These are phyloP conservation scores for Heliocidaris erythrogramma DNA, from an alignment of 35 echinoderm and acorn worm genomes.

Conservation along the genomic window DNA sequence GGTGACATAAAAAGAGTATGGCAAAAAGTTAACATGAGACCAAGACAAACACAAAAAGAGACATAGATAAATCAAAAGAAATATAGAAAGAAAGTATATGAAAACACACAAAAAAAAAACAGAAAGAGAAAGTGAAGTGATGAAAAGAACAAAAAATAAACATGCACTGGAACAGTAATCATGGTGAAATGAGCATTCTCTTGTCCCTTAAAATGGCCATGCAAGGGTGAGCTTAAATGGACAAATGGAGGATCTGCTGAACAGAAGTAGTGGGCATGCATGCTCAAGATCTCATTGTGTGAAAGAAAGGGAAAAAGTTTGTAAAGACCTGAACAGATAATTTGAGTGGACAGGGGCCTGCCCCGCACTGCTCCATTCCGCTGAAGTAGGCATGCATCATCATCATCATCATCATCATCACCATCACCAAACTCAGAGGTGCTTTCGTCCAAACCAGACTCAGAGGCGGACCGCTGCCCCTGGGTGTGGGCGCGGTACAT, in stretches of 20 bases:
- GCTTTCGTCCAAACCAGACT: slow-evolving; percentile 17
- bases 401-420: background rate
- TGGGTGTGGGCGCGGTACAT: background rate
- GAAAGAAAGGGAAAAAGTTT: slow-evolving; percentile 7
- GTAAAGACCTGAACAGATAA: slow-evolving; percentile 48
- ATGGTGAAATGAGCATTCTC: background rate
- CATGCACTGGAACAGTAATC: background rate
- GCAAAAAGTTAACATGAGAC: background rate
- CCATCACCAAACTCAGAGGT: background rate
- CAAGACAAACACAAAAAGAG: background rate
- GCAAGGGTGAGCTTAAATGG: background rate
- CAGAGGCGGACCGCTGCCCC: background rate
- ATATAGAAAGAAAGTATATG: background rate
- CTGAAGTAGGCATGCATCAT: slow-evolving; percentile 41
- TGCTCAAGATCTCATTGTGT: background rate
- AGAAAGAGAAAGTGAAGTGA: background rate
- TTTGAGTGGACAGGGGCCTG: slow-evolving; percentile 46
- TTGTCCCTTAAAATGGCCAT: background rate
- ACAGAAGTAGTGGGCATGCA: background rate
- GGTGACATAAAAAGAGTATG: too few relatives aligned
- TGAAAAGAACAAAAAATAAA: background rate
- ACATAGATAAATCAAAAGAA: background rate
- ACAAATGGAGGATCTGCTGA: background rate
- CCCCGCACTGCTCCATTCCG: slow-evolving; percentile 48
- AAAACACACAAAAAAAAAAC: background rate